Conservation (phyloP, 2,113 vertebrate species). For the Microcebus murinus region DNA sequence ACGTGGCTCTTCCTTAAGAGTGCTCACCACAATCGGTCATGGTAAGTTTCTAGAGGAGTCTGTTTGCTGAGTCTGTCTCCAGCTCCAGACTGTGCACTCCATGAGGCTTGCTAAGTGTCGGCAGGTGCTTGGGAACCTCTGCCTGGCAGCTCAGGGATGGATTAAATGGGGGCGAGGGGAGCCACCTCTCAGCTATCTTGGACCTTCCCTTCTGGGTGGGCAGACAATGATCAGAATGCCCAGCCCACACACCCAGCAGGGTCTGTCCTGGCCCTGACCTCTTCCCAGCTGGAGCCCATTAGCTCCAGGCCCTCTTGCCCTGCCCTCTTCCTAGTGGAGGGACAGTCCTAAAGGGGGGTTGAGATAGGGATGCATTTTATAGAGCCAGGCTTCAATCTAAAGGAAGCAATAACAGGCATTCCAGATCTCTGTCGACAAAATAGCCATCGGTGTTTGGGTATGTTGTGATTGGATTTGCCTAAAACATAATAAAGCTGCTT, state of each 20-base stretch:
- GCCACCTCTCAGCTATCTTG: neutral
- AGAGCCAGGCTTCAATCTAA: neutral
- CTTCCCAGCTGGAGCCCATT: neutral
- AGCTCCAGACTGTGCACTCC: neutral
- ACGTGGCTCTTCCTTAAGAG: neutral
- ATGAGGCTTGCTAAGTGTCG: neutral
- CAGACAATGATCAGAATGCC: neutral
- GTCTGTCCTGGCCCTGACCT: neutral
- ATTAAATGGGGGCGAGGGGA: neutral
- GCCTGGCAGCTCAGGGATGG: neutral
- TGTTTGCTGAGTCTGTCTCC: neutral
- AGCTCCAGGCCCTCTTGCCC: neutral
- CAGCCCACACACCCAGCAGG: neutral
- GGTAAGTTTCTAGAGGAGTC: neutral
- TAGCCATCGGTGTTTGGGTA: neutral
- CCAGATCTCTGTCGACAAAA: neutral
- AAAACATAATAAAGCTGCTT: neutral
- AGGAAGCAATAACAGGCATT: neutral
- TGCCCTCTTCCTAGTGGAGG: neutral
- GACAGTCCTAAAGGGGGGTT: neutral
- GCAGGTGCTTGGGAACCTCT: neutral
- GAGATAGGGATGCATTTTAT: neutral
- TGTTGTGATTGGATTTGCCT: neutral
- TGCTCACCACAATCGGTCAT: neutral
- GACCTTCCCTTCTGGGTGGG: neutral